A percentile compares a stretch with the other conserved stretches of the same genome.
phyloP scores from a whole-genome alignment of 2,113 vertebrate species.

The Melanocharis versteri region DNA sequence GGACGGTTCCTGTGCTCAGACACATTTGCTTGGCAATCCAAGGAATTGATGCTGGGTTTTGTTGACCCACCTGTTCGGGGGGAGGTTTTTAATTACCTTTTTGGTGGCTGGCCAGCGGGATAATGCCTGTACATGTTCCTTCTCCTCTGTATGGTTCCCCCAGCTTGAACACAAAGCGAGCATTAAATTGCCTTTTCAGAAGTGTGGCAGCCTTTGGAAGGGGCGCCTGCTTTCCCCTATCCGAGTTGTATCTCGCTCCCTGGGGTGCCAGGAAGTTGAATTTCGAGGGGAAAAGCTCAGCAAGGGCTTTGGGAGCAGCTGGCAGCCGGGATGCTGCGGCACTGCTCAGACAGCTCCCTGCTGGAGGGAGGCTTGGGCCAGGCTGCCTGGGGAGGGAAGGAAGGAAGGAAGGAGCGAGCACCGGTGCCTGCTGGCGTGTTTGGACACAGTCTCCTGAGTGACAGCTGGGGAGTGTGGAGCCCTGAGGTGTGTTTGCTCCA shows the following conservation, averaged over 20 bases:
- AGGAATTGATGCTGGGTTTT: not conserved
- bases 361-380: not conserved
- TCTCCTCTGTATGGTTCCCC: conserved; percentile 14
- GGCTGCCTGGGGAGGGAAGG: not conserved
- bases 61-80: conserved; percentile 40
- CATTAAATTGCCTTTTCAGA: conserved; percentile 26
- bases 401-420: no score
- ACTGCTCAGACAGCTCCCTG: rapidly evolving
- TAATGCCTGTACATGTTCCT: not conserved
- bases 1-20: conserved; percentile 19
- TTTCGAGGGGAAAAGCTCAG: not conserved
- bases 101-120: conserved; percentile 43
- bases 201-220: not conserved
- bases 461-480: rapidly evolving
- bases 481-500: rapidly evolving
- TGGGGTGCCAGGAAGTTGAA: not conserved
- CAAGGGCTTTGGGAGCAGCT: not conserved
- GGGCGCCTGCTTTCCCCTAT: not conserved
- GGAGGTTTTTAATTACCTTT: conserved; percentile 63
- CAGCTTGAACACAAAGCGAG: conserved; percentile 33
- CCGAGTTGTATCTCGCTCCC: not conserved
- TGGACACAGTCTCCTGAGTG: not conserved
- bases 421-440: rapidly evolving
- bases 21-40: not conserved
- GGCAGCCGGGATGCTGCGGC: not conserved